Conservation (phyloP, 2,888 invertebrate species). For the Morinoia aosen region DNA sequence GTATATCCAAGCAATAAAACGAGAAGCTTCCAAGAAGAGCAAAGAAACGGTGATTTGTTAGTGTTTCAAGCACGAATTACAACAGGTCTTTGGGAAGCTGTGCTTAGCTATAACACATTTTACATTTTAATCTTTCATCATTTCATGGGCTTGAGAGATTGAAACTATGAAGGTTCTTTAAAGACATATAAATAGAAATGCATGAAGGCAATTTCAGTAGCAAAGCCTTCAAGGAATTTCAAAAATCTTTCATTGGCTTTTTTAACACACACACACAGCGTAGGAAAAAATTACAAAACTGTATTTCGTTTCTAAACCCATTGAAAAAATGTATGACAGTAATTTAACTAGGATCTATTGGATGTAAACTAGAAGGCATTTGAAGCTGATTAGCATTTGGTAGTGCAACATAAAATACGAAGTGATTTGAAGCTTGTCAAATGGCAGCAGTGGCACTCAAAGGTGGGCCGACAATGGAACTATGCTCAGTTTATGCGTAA, state of each 20-base stretch:
- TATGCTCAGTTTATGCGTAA: neutral
- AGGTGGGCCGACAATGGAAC: neutral
- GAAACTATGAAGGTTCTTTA: neutral
- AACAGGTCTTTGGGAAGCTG: neutral
- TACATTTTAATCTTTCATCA: neutral
- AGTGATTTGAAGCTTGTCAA: neutral
- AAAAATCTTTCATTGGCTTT: neutral
- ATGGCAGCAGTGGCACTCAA: neutral
- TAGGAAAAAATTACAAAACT: neutral
- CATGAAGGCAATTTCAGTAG: neutral
- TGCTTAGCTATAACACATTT: neutral
- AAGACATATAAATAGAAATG: neutral
- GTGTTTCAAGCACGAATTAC: neutral
- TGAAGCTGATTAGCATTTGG: neutral
- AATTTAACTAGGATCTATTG: neutral
- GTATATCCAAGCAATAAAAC: neutral
- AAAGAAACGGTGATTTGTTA: neutral
- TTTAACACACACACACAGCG: neutral
- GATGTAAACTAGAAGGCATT: neutral
- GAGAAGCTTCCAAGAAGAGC: neutral
- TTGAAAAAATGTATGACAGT: neutral
- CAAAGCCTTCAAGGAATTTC: neutral
- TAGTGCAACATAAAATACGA: neutral
- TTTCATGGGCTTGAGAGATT: neutral
- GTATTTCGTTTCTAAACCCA: neutral